These are phyloP conservation scores for Phaenicophaeus curvirostris DNA, from an alignment of 2,797 vertebrate species.

Conservation along the genomic window DNA sequence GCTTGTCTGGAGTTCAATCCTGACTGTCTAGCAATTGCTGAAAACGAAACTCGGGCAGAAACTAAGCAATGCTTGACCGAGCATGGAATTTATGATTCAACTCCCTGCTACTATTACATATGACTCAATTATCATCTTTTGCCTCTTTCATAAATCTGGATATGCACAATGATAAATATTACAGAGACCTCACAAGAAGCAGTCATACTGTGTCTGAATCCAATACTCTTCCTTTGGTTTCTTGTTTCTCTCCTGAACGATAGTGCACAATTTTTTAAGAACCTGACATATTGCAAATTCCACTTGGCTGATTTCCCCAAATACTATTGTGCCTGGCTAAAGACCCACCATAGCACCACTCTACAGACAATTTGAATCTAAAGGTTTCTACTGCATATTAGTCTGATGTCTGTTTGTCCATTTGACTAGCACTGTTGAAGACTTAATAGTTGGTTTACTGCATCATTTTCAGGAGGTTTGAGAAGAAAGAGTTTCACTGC, in stretches of 20 bases:
- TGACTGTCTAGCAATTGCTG: constrained; percentile 54
- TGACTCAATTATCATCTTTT: constrained; percentile 15
- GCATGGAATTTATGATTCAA: constrained; percentile 16
- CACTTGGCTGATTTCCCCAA: not conserved
- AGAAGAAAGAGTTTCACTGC: not conserved
- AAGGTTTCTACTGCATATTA: not conserved
- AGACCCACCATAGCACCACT: not conserved
- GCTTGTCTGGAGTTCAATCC: constrained; percentile 34
- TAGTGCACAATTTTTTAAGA: not conserved
- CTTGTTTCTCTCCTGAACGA: not conserved
- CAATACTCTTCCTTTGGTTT: not conserved
- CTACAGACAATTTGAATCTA: not conserved
- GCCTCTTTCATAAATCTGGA: not conserved
- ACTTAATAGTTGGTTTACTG: not conserved
- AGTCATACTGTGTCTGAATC: not conserved
- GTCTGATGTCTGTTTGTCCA: not conserved
- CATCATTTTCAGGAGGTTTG: not conserved
- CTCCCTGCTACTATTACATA: not conserved
- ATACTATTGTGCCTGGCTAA: not conserved
- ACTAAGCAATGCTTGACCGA: constrained; percentile 37
- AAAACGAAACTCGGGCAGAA: constrained; percentile 53
- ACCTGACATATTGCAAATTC: not conserved
- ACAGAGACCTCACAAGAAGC: not conserved
- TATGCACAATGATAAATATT: not conserved
- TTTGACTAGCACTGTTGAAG: not conserved